These are phyloP conservation scores for Apotomis turbidana DNA, from an alignment of 2,888 invertebrate species.

Conservation along the genomic window DNA sequence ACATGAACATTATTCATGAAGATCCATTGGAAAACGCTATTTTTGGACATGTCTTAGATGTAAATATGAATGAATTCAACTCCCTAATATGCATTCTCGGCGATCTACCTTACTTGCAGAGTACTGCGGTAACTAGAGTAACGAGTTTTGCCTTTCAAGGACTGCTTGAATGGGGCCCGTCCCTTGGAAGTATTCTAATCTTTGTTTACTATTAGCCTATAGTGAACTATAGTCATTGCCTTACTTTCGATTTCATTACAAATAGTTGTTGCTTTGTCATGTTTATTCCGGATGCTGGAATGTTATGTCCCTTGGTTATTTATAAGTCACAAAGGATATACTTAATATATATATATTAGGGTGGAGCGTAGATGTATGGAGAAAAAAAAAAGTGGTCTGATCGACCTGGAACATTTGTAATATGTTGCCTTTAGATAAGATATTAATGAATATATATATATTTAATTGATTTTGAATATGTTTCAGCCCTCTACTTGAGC, in stretches of 20 bases:
- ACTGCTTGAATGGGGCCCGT: constrained; percentile 20
- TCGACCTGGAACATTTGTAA: too few relatives aligned
- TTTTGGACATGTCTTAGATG: background rate
- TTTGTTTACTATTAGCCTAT: constrained; percentile 30
- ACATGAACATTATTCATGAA: constrained; percentile 15
- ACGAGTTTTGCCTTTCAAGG: constrained; percentile 39
- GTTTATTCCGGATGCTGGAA: constrained; percentile 11
- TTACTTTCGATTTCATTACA: constrained; percentile 15
- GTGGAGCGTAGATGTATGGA: too few relatives aligned
- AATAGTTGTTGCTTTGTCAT: background rate
- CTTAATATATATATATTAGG: too few relatives aligned
- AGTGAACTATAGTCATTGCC: constrained; percentile 17
- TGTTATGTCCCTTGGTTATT: constrained; percentile 41
- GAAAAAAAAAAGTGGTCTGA: too few relatives aligned
- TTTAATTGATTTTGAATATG: too few relatives aligned
- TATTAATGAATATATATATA: too few relatives aligned
- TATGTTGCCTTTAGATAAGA: too few relatives aligned
- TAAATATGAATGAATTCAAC: background rate
- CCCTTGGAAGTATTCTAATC: constrained; percentile 27
- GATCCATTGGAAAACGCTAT: background rate
- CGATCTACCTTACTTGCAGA: constrained; percentile 7
- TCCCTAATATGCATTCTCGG: constrained; percentile 29
- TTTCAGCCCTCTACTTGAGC: too few relatives aligned
- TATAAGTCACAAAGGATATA: too few relatives aligned
- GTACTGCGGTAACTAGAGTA: constrained; percentile 11